Base-by-base conservation (phyloP, 2,113 vertebrate species). In the Eubucco bourcierii region DNA sequence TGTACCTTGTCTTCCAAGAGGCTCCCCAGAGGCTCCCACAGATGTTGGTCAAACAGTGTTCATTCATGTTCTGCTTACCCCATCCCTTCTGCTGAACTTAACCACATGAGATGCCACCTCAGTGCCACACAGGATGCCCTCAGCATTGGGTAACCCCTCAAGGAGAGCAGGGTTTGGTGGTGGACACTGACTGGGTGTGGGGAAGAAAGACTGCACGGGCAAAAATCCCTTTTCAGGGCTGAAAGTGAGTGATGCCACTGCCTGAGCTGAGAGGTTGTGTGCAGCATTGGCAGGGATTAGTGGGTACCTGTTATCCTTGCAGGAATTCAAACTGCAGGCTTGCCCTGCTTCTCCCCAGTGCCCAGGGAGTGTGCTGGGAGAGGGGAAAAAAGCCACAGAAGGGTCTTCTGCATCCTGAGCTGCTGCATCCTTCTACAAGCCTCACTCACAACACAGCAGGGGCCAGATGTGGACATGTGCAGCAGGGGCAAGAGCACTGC, bases 1-100 rank as follows among this genome's bases (percentile, higher is more conserved):
- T 76, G n/a, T 94, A 33, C 78, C 95, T 94, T 85, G 91, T 89
- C 93, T 96, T 95, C 92, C 91, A 86, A 93, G 90, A 78, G 87
- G 68, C 64, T 96, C 96, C 94, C 96, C 87, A 94, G 96, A 33
- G 96, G 89, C 84, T 85, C 75, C 75, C 72, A 29, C 84, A 93
- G 87, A 91, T 91, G 60, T 75, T 89, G 89, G 87, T 80, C 91
- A 77, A 73, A 11, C 37, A 39, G 0, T 24, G 23, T n/a, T n/a
- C n/a, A n/a, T n/a, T n/a, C n/a, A n/a, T n/a, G n/a, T 12, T 63
- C 25, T 25, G 34, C n/a, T 46, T 10, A 29, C 18, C 63, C 25
- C 21, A 10, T n/a, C 23, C 29, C 33, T 70, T 27, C 50, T 77
- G 68, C n/a, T 25, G 25, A 52, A 29, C 28, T 19, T 3, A 14